Percentiles rank a stretch among this genome's conserved stretches.
These are phyloP conservation scores for Manis pentadactyla DNA, from an alignment of 2,797 vertebrate species.

Conservation along the genomic window DNA sequence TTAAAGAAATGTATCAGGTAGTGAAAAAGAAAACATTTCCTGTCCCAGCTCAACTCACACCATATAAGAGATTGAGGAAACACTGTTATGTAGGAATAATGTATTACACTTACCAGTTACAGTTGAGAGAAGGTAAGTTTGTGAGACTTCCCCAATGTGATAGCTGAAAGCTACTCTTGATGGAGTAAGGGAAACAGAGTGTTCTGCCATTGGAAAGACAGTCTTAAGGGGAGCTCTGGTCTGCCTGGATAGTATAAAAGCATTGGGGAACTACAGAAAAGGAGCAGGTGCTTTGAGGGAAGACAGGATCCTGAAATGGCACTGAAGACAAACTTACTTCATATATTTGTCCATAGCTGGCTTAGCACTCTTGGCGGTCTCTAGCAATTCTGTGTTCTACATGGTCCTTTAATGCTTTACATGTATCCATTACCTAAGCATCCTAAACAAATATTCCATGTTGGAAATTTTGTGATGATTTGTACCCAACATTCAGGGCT, in stretches of 20 bases:
- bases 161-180: not conserved
- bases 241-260: not conserved
- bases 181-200: accelerated
- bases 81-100: not conserved
- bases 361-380: not conserved
- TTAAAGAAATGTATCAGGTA: not conserved
- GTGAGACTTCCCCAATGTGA: not conserved
- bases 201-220: not conserved
- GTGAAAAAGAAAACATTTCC: not conserved
- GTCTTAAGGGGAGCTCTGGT: not conserved
- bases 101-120: not conserved
- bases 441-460: not conserved
- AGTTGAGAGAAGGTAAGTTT: not conserved
- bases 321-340: not conserved
- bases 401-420: not conserved
- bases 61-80: not conserved
- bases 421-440: not conserved
- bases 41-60: not conserved
- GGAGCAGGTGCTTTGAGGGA: not conserved
- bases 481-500: not conserved
- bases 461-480: not conserved
- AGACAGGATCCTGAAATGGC: not conserved
- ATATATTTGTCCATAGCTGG: not conserved
- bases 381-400: not conserved
- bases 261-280: not conserved